phyloP scores from a whole-genome alignment of 2,113 vertebrate species.

The Strigops habroptila region DNA sequence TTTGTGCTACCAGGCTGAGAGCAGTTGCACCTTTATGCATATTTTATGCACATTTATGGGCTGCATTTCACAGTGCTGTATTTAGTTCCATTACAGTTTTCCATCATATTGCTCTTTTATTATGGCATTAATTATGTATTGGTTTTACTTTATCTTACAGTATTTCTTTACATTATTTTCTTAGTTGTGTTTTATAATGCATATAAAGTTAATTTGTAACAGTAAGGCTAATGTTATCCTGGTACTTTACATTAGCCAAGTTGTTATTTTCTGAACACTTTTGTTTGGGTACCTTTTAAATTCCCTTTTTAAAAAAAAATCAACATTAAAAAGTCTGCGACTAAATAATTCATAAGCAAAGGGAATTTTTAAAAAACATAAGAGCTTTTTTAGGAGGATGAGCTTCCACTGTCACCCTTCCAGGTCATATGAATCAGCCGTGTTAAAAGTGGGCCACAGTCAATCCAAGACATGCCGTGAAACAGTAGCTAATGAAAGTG shows the following conservation, averaged over 20 bases:
- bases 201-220: slow-evolving; percentile 54
- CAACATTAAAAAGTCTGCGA: not conserved
- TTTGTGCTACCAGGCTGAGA: slow-evolving; percentile 64
- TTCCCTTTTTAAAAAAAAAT: not conserved
- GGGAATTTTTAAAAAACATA: slow-evolving; percentile 2
- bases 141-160: slow-evolving; percentile 52
- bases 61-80: slow-evolving; percentile 55
- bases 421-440: not conserved
- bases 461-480: not conserved
- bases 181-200: slow-evolving; percentile 50
- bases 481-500: not conserved
- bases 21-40: slow-evolving; percentile 67
- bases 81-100: slow-evolving; percentile 70
- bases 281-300: not conserved
- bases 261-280: not conserved
- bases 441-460: not conserved
- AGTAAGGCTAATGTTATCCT: slow-evolving; percentile 14
- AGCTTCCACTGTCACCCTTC: slow-evolving; percentile 8
- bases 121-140: slow-evolving; percentile 71
- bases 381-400: slow-evolving; percentile 5
- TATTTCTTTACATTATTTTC: slow-evolving; percentile 52
- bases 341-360: slow-evolving; percentile 27
- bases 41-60: slow-evolving; percentile 71
- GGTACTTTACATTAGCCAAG: slow-evolving; percentile 1
- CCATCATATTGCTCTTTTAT: slow-evolving; percentile 66